A percentile compares a stretch with the other conserved stretches of the same genome.
These are phyloP conservation scores for Peucedramus taeniatus DNA, from an alignment of 2,113 vertebrate genomes.

Conservation along the genomic window DNA sequence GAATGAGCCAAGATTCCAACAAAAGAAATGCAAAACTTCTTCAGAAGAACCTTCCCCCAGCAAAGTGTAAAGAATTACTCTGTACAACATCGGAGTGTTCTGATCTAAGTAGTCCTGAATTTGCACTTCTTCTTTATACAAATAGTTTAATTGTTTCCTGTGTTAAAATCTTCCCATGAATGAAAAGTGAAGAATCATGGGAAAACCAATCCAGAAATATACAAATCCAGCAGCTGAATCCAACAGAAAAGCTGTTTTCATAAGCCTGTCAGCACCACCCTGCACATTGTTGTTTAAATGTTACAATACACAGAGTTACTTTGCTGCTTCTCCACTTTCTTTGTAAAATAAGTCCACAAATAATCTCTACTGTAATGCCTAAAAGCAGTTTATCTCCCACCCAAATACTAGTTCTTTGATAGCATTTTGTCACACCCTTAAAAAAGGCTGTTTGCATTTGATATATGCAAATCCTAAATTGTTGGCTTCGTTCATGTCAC, in stretches of 20 bases:
- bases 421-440: slow-evolving; percentile 26
- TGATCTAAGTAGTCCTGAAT: not conserved
- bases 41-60: not conserved
- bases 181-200: not conserved
- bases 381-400: slow-evolving; percentile 42
- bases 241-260: not conserved
- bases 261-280: not conserved
- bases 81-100: not conserved
- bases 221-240: not conserved
- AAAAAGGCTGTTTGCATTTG: not conserved
- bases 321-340: not conserved
- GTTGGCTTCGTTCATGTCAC: slow-evolving; percentile 22
- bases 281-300: not conserved
- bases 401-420: slow-evolving; percentile 3
- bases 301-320: not conserved
- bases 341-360: slow-evolving; percentile 4
- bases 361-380: slow-evolving; percentile 5
- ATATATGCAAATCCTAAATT: slow-evolving; percentile 51
- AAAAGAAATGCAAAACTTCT: not conserved
- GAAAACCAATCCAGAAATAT: not conserved
- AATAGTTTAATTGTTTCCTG: not conserved
- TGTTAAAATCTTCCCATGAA: not conserved
- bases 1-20: not conserved
- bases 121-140: not conserved
- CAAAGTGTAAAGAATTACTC: not conserved